Evolutionary conservation across 2,888 invertebrate genomes (phyloP), one percentile per base, ranked within the genome.

Genomic region (Mythimna pallens): DNA sequence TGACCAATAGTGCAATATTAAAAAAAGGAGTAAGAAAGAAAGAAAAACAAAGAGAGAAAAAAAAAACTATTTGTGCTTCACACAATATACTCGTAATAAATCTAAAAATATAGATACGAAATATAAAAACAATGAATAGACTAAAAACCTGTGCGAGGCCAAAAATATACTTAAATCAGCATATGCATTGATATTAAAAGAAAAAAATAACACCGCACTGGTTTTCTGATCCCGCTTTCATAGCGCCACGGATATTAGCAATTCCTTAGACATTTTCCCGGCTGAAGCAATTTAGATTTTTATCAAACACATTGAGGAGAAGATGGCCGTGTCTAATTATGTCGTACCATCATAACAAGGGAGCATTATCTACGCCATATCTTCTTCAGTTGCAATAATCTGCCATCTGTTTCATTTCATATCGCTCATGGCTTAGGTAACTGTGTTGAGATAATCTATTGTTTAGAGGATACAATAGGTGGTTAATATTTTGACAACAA

Each of bases 391-490:
- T 25, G 17, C 34, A 52, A n/a, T 65, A 10, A 54, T 52, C 52
- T 30, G 4, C 4, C 9, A 14, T 25, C 20, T 5, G 0, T n/a
- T 43, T 43, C 22, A 30, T 25, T 12, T 65, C 17, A 34, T 30
- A 17, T 20, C 9, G 3, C 50, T 65, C 30, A 30, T 50, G 43
- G 30, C 1, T 36, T 43, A 59, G 36, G 7, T 59, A 30, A 52
- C 9, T 30, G 17, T 20, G 47, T 61, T 57, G 47, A 69, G 14
- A 14, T 43, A 65, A 54, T 59, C 71, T 61, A 67, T 81, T 77
- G 78, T 77, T 8, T 57, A 25, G 0, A n/a, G 2, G 34, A 36
- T 14, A 76, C 77, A 76, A 80, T 81, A 17, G 72, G 30, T 30
- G 14, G 8, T 73, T 7, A 52, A 65, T 64, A 64, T 69, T 54